Evolutionary conservation across 2,888 invertebrate genomes (phyloP).

Genomic region (Polydrusus cervinus): DNA sequence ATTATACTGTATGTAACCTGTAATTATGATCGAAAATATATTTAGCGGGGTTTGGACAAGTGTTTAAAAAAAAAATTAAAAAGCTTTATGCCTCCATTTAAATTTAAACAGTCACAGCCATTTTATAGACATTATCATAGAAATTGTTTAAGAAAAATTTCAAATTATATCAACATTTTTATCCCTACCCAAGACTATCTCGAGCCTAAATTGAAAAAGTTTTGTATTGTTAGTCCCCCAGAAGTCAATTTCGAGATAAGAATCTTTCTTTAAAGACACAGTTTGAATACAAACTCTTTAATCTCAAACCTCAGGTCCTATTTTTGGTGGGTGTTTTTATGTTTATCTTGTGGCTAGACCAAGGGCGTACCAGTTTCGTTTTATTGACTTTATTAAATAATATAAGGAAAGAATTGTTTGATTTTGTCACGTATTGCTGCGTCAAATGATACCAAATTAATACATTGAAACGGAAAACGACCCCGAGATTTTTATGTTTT

Average conservation of each 20-base stretch:
- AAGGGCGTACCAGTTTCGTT: conserved; percentile 5
- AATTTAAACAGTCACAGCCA: too few relatives aligned
- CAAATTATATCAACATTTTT: too few relatives aligned
- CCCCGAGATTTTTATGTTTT: too few relatives aligned
- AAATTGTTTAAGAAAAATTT: too few relatives aligned
- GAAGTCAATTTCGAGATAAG: conserved; percentile 34
- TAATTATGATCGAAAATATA: too few relatives aligned
- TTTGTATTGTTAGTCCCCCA: conserved; percentile 4
- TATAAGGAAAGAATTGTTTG: too few relatives aligned
- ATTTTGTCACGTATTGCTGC: too few relatives aligned
- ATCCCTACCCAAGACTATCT: background rate
- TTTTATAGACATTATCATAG: too few relatives aligned
- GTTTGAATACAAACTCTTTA: conserved; percentile 38
- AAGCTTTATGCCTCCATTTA: background rate
- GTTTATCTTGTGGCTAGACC: conserved; percentile 18
- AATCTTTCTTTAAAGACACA: conserved; percentile 33
- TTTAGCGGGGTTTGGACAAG: too few relatives aligned
- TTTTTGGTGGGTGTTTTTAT: conserved; percentile 34
- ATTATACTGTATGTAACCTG: background rate
- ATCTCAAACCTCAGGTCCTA: conserved; percentile 27
- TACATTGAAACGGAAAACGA: too few relatives aligned
- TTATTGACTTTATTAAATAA: background rate
- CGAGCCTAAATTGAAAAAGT: conserved; percentile 7
- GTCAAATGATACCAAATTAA: too few relatives aligned
- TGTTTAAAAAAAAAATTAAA: too few relatives aligned